Evolutionary conservation across 2,113 vertebrate species (phyloP).

Genomic region (Cyrtonyx montezumae): DNA sequence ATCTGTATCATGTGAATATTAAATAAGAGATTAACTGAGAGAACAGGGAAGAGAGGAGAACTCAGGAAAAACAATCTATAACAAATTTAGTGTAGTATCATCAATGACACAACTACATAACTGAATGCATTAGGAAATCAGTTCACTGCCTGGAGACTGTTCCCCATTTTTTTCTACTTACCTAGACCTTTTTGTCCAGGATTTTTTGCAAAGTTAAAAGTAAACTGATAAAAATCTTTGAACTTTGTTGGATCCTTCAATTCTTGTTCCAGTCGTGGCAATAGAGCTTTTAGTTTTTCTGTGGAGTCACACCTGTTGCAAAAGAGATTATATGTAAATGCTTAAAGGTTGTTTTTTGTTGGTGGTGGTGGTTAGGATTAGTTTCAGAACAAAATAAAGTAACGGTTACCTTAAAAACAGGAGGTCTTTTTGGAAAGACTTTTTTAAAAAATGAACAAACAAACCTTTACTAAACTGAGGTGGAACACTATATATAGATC

Average conservation of each 20-base stretch:
- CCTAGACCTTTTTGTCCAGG: constrained; percentile 96
- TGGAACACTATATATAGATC: not conserved
- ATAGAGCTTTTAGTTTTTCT: constrained; percentile 89
- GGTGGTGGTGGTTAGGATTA: not conserved
- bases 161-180: constrained; percentile 69
- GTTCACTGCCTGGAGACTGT: not conserved
- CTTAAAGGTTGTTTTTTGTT: not conserved
- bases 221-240: constrained; percentile 98
- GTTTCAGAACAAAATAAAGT: not conserved
- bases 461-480: not conserved
- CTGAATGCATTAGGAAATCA: not conserved
- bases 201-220: constrained; percentile 97
- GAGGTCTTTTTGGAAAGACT: not conserved
- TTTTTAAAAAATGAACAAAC: not conserved
- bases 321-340: constrained; percentile 13
- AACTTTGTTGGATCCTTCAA: constrained; percentile 92
- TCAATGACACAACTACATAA: not conserved
- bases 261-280: constrained; percentile 93
- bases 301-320: constrained; percentile 89
- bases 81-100: not conserved
- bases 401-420: not conserved
- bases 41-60: not conserved
- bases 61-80: not conserved
- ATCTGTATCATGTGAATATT: not conserved
- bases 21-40: not conserved